Conservation (phyloP, 1,140 invertebrate species). For the Centruroides vittatus region DNA sequence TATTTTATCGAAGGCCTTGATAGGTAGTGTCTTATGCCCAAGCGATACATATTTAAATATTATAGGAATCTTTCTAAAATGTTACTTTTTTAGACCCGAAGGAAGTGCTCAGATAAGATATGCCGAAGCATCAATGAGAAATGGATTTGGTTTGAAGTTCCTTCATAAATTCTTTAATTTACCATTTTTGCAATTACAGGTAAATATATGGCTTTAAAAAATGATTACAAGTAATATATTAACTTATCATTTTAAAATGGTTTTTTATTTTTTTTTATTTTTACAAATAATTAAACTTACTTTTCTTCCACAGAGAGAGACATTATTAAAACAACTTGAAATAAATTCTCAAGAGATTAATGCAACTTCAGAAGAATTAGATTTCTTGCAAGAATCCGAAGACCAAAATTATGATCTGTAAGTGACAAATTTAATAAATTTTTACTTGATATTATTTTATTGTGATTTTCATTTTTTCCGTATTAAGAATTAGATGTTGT, state of each 20-base stretch:
- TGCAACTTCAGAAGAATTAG: slow-evolving; percentile 67
- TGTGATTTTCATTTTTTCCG: no score
- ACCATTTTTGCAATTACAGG: slow-evolving; percentile 83
- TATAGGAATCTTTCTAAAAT: no score
- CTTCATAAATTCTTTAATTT: slow-evolving; percentile 94
- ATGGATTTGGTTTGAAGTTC: slow-evolving; percentile 86
- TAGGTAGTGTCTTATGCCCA: slow-evolving; percentile 15
- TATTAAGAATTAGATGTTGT: background rate
- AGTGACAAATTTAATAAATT: slow-evolving; percentile 13
- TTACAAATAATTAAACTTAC: background rate
- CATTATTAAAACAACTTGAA: slow-evolving; percentile 70
- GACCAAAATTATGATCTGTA: slow-evolving; percentile 77
- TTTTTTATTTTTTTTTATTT: background rate
- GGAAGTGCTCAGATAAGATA: slow-evolving; percentile 57
- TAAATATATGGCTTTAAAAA: slow-evolving; percentile 11
- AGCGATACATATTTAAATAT: no score
- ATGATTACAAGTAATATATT: no score
- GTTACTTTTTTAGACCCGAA: slow-evolving; percentile 25
- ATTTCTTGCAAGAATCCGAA: slow-evolving; percentile 65
- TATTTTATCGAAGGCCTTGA: slow-evolving; percentile 48
- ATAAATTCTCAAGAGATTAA: slow-evolving; percentile 71
- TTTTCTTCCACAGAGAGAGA: slow-evolving; percentile 42
- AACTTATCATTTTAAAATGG: background rate
- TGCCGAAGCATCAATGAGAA: slow-evolving; percentile 88
- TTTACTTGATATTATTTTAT: no score